These are phyloP conservation scores for Scolopax rusticola DNA, from an alignment of 2,797 vertebrate genomes.

Conservation along the genomic window DNA sequence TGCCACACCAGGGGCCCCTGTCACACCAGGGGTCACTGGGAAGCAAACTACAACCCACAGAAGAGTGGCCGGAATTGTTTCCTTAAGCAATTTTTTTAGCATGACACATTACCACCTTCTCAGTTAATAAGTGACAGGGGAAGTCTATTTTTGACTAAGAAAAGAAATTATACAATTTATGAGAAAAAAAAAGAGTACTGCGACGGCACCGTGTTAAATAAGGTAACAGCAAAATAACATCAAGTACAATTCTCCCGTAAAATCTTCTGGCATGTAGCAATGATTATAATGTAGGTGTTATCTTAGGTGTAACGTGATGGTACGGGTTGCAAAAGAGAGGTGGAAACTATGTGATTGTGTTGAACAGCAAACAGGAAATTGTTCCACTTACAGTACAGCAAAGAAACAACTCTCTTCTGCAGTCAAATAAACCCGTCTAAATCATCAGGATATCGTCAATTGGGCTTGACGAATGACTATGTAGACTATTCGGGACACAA, in stretches of 20 bases:
- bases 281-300: neutral
- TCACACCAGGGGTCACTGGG: neutral
- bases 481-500: neutral
- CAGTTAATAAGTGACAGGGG: slow-evolving; percentile 8
- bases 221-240: neutral
- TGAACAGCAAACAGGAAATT: neutral
- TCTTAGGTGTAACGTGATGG: neutral
- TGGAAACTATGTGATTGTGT: neutral
- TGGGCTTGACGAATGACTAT: neutral
- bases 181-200: neutral
- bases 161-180: neutral
- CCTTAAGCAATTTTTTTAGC: slow-evolving; percentile 3
- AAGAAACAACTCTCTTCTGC: neutral
- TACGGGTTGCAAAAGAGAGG: neutral
- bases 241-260: neutral
- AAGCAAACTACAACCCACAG: neutral
- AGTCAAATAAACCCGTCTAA: neutral
- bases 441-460: neutral
- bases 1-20: neutral
- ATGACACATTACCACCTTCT: neutral
- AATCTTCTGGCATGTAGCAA: neutral
- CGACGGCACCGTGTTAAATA: neutral
- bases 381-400: neutral
- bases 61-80: neutral
- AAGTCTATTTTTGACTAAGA: neutral